These are phyloP conservation scores for Pteronura brasiliensis DNA, from an alignment of 2,113 vertebrate species.

Conservation along the genomic window DNA sequence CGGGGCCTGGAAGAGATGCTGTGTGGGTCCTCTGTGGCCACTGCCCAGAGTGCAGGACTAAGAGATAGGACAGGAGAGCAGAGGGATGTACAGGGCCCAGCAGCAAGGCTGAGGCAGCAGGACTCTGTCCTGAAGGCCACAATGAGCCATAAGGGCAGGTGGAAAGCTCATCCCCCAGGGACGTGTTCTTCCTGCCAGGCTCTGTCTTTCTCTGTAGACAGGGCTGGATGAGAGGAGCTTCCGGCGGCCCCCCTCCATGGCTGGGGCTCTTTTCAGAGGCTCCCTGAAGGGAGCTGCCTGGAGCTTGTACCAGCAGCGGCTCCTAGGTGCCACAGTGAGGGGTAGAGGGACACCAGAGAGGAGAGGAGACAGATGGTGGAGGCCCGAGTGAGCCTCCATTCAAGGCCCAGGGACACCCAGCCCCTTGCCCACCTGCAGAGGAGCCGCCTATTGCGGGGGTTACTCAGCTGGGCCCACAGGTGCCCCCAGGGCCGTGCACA, in stretches of 20 bases:
- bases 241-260: not conserved
- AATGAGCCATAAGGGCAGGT: rapidly evolving
- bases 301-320: not conserved
- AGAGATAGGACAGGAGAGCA: not conserved
- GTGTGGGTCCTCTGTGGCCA: not conserved
- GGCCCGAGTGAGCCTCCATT: not conserved
- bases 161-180: not conserved
- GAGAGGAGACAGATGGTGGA: not conserved
- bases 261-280: not conserved
- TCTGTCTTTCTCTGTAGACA: rapidly evolving
- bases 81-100: not conserved
- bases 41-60: no score
- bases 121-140: not conserved
- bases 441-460: no score
- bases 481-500: not conserved
- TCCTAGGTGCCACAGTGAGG: no score
- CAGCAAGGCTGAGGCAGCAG: not conserved
- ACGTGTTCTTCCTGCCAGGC: not conserved
- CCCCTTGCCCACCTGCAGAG: rapidly evolving
- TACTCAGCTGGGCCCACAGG: not conserved
- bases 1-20: not conserved
- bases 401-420: not conserved
- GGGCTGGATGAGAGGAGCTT: no score
- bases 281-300: not conserved
- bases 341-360: not conserved